phyloP scores from a whole-genome alignment of 2,797 vertebrate genomes.

The Helostoma temminkii region DNA sequence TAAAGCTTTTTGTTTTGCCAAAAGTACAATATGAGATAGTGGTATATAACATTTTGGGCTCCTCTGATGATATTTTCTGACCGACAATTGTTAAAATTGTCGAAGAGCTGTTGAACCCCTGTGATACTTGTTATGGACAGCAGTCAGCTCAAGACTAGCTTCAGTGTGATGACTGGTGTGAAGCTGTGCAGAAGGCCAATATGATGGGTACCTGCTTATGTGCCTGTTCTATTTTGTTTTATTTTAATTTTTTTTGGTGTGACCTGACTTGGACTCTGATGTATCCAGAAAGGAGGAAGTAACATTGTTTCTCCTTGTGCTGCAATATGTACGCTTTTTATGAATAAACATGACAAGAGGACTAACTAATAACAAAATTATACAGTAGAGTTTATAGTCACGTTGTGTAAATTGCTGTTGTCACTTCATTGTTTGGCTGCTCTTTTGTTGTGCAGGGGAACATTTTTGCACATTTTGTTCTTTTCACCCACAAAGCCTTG shows the following conservation, averaged over 20 bases:
- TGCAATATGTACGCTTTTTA: constrained; percentile 76
- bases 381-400: constrained; percentile 70
- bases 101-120: no score
- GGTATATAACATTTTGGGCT: constrained; percentile 55
- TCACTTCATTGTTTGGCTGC: constrained; percentile 66
- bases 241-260: constrained; percentile 32
- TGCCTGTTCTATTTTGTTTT: constrained; percentile 74
- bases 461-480: constrained; percentile 67
- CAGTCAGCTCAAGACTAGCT: constrained; percentile 33
- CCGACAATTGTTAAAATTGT: constrained; percentile 38
- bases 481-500: constrained; percentile 64
- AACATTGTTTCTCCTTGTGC: constrained; percentile 68
- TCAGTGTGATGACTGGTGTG: constrained; percentile 52
- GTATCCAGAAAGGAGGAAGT: constrained; percentile 56
- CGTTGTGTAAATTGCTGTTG: constrained; percentile 62
- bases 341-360: constrained; percentile 57
- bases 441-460: constrained; percentile 61
- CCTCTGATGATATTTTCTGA: constrained; percentile 42
- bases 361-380: constrained; percentile 57
- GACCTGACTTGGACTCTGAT: constrained; percentile 53
- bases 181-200: constrained; percentile 66
- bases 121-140: constrained; percentile 14
- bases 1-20: constrained; percentile 91
- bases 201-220: constrained; percentile 66
- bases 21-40: constrained; percentile 81